phyloP scores from a whole-genome alignment of 2,888 invertebrate species.

The Encarsia formosa region DNA sequence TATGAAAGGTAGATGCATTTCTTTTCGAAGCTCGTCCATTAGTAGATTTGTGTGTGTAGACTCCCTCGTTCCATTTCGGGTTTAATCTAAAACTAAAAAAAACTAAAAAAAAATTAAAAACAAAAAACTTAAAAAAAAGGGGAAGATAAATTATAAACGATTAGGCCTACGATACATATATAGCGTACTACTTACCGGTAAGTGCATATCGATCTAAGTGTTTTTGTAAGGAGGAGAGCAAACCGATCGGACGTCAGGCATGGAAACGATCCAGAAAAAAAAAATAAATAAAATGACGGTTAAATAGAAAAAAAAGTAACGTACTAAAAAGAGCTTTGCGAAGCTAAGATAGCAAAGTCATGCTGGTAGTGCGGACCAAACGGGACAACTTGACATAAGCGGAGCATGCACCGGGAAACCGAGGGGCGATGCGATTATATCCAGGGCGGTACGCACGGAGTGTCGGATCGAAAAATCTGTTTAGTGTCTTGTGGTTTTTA shows the following conservation, averaged over 20 bases:
- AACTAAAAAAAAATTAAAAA: no score
- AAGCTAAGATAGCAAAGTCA: slow-evolving; percentile 38
- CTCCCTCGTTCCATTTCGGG: no score
- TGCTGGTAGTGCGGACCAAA: slow-evolving; percentile 51
- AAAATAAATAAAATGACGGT: neutral
- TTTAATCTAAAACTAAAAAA: no score
- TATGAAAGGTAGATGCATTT: no score
- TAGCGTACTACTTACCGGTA: neutral
- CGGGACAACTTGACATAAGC: slow-evolving; percentile 35
- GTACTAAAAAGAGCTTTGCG: slow-evolving; percentile 21
- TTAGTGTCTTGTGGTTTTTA: no score
- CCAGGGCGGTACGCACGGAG: neutral
- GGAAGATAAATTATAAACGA: no score
- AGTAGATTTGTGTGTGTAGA: no score
- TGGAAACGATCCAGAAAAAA: slow-evolving; percentile 39
- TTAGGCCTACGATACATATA: slow-evolving; percentile 20
- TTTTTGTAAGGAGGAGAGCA: slow-evolving; percentile 25
- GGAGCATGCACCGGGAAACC: neutral
- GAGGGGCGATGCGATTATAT: neutral
- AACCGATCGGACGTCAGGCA: slow-evolving; percentile 49
- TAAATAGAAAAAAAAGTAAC: slow-evolving; percentile 12
- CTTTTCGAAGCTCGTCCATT: no score
- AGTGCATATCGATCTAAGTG: slow-evolving; percentile 24
- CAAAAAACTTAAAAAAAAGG: no score
- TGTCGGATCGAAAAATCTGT: neutral